These are phyloP conservation scores for Leptodirus hochenwartii DNA, from an alignment of 2,888 invertebrate genomes.

Conservation along the genomic window DNA sequence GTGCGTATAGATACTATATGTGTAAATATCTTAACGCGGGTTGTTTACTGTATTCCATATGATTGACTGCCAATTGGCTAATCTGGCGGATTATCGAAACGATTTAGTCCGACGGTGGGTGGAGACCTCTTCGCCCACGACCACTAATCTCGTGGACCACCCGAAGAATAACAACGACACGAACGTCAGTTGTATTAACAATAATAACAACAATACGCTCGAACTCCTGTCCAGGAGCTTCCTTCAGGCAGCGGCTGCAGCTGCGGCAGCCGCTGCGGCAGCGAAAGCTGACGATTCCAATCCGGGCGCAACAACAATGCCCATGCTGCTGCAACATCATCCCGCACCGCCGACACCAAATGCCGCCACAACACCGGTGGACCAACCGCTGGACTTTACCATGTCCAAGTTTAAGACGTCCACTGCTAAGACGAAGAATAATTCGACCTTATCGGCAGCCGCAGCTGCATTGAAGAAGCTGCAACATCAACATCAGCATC, in stretches of 20 bases:
- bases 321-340: constrained; percentile 40
- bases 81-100: constrained; percentile 40
- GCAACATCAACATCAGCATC: constrained; percentile 22
- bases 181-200: constrained; percentile 24
- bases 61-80: constrained; percentile 18
- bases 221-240: constrained; percentile 26
- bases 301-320: constrained; percentile 28
- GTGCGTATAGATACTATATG: too few species aligned
- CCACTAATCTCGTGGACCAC: constrained; percentile 22
- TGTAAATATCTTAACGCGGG: too few species aligned
- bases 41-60: too few species aligned
- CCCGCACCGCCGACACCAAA: constrained; percentile 27
- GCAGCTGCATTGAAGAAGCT: constrained; percentile 25
- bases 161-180: constrained; percentile 19
- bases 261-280: constrained; percentile 1
- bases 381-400: constrained; percentile 58
- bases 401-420: constrained; percentile 38
- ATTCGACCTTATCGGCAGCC: constrained; percentile 19
- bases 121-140: constrained; percentile 35
- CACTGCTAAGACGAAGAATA: too few species aligned
- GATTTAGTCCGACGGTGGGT: constrained; percentile 40
- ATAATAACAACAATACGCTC: constrained; percentile 33
- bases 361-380: constrained; percentile 17
- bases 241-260: constrained; percentile 15
- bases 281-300: constrained; percentile 1